Percentiles rank a stretch among this genome's conserved stretches.
phyloP scores from a whole-genome alignment of 2,113 vertebrate species.

The Trematocara marginatum region DNA sequence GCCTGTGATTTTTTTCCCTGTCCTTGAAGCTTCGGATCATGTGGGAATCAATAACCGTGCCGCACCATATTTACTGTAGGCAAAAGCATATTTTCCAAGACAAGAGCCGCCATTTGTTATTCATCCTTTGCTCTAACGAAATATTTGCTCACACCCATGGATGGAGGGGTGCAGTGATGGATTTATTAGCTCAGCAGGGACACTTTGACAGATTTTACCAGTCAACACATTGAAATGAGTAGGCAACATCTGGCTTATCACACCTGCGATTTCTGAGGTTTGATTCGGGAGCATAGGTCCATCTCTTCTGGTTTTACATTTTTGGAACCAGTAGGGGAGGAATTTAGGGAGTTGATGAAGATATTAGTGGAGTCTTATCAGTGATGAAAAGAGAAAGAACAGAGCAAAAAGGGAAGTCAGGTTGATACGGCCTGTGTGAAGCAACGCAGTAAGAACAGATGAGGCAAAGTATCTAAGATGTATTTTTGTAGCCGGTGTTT shows the following conservation, averaged over 20 bases:
- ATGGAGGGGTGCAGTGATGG: neutral
- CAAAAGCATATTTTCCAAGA: neutral
- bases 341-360: constrained; percentile 27
- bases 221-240: neutral
- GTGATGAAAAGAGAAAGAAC: neutral
- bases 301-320: neutral
- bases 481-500: neutral
- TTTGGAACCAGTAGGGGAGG: neutral
- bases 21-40: neutral
- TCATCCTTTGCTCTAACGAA: neutral
- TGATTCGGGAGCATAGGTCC: neutral
- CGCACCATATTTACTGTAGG: neutral
- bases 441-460: neutral
- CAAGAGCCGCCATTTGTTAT: neutral
- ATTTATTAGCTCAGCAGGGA: neutral
- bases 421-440: neutral
- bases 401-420: neutral
- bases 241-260: neutral
- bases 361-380: neutral
- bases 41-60: neutral
- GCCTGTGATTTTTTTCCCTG: neutral
- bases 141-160: neutral
- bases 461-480: neutral
- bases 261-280: neutral
- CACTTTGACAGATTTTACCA: neutral